Percentiles rank a stretch among this genome's conserved stretches.
phyloP scores from a whole-genome alignment of 2,888 invertebrate genomes.

The Scaptomyza caliginosa region DNA sequence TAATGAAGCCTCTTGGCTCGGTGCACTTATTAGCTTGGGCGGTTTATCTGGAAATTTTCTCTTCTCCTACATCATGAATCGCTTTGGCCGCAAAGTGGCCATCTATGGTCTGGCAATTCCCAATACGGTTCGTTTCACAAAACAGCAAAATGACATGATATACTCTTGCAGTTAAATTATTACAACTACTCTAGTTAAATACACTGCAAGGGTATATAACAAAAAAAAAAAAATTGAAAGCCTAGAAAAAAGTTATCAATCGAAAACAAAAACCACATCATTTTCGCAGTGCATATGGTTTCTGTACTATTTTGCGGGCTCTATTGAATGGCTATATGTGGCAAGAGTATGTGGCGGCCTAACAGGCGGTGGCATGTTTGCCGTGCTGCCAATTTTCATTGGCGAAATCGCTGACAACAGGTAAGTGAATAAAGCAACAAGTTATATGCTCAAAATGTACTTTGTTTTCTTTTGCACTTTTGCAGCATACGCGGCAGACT shows the following conservation, averaged over 20 bases:
- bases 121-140: conserved; percentile 71
- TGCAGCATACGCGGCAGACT: conserved; percentile 79
- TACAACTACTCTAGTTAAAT: background rate
- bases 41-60: conserved; percentile 78
- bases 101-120: conserved; percentile 79
- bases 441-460: background rate
- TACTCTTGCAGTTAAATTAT: background rate
- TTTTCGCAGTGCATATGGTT: conserved; percentile 77
- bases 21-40: conserved; percentile 77
- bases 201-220: conserved; percentile 1
- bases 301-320: conserved; percentile 73
- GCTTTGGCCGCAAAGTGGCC: conserved; percentile 77
- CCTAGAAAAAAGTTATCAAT: background rate
- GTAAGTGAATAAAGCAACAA: conserved; percentile 61
- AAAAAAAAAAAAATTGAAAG: background rate
- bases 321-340: conserved; percentile 78
- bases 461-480: background rate
- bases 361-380: conserved; percentile 81
- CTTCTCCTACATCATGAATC: conserved; percentile 74
- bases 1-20: conserved; percentile 82
- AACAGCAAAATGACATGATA: background rate
- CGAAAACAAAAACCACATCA: background rate
- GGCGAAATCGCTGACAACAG: conserved; percentile 82
- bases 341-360: conserved; percentile 79
- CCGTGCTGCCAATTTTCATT: conserved; percentile 81